Conservation (phyloP, 2,797 vertebrate genomes). For the Phoebastria nigripes region DNA sequence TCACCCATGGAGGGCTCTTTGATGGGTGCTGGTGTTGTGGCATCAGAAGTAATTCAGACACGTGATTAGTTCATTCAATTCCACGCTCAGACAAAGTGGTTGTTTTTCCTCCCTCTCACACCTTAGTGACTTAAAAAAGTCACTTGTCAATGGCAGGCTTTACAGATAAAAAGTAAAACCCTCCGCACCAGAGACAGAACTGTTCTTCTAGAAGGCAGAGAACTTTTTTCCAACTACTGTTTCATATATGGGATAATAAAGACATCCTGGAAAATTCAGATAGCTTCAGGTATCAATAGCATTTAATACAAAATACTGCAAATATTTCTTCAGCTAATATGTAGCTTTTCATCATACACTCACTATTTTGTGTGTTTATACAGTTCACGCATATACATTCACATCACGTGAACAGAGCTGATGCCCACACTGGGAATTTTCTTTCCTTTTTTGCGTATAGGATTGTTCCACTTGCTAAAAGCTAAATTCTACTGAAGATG, state of each 20-base stretch:
- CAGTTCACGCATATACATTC: not conserved
- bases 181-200: not conserved
- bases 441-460: not conserved
- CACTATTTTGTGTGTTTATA: not conserved
- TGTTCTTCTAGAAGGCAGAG: not conserved
- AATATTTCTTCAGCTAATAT: not conserved
- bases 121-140: not conserved
- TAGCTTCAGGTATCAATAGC: not conserved
- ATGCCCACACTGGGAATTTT: not conserved
- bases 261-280: not conserved
- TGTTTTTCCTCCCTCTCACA: not conserved
- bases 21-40: not conserved
- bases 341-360: not conserved
- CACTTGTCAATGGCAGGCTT: not conserved
- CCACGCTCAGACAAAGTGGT: not conserved
- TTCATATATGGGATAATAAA: not conserved
- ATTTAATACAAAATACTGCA: not conserved
- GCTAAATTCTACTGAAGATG: not conserved
- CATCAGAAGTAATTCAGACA: not conserved
- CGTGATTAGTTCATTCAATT: not conserved
- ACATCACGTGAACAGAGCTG: not conserved
- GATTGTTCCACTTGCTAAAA: slow-evolving; percentile 2
- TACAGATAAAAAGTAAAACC: not conserved
- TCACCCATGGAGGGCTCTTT: not conserved
- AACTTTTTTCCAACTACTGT: not conserved